Conservation (phyloP, 2,797 vertebrate species). For the Australoheros facetus region DNA sequence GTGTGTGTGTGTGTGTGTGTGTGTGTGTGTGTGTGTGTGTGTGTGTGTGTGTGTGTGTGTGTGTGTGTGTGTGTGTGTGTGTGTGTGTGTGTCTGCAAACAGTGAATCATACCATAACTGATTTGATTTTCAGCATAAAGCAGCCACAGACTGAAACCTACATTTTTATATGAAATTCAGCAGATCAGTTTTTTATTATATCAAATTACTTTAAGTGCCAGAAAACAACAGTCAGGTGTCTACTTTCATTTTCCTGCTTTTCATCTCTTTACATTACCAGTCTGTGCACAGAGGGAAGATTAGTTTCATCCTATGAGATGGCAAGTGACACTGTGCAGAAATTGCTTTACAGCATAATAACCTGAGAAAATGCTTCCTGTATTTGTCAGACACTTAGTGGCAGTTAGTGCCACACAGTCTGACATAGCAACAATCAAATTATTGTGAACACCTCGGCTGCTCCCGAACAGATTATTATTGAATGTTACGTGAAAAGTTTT, state of each 20-base stretch:
- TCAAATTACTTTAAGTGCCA: neutral
- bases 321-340: slow-evolving; percentile 1
- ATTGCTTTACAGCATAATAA: slow-evolving; percentile 22
- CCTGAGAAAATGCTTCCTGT: neutral
- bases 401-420: neutral
- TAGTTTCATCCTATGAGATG: neutral
- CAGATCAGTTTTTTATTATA: slow-evolving; percentile 1
- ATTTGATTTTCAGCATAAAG: slow-evolving; percentile 13
- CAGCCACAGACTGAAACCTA: neutral
- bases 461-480: neutral
- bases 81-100: neutral
- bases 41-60: neutral
- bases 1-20: neutral
- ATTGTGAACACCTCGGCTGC: neutral
- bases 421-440: slow-evolving; percentile 1
- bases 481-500: neutral
- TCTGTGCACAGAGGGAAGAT: neutral
- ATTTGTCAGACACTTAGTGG: slow-evolving; percentile 2
- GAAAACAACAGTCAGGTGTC: neutral
- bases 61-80: neutral
- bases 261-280: neutral
- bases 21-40: neutral
- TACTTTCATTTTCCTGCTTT: neutral
- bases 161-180: neutral
- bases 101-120: neutral